Conservation (phyloP, 30 jellyfish, hydroid and myxozoan species). For the Aurelia aurita complex sp. Pacific region DNA sequence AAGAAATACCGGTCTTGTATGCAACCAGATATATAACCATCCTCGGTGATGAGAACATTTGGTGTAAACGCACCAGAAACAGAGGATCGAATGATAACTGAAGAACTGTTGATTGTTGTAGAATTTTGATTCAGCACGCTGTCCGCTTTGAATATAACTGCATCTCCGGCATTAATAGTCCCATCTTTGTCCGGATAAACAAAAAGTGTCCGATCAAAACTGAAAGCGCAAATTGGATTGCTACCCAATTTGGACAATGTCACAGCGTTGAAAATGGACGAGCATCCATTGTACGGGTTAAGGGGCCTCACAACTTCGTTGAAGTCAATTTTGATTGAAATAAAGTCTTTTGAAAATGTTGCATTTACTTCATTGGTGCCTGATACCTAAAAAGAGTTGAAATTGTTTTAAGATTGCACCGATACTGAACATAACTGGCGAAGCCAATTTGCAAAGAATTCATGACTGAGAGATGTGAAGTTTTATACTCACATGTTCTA, state of each 20-base stretch:
- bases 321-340: conserved; percentile 4
- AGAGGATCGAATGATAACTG: not conserved
- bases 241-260: conserved; percentile 29
- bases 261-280: conserved; percentile 9
- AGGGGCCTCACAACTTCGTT: conserved; percentile 24
- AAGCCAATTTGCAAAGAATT: no score
- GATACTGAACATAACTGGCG: no score
- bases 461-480: no score
- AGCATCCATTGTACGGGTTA: conserved; percentile 12
- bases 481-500: no score
- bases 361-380: conserved; percentile 38
- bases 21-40: conserved; percentile 29
- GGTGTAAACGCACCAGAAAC: conserved; percentile 9
- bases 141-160: conserved; percentile 4
- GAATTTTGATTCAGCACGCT: conserved; percentile 14
- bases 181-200: conserved; percentile 43
- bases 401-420: no score
- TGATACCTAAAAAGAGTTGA: conserved; percentile 6
- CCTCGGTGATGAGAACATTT: conserved; percentile 5
- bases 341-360: conserved; percentile 31
- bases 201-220: not conserved
- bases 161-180: conserved; percentile 18
- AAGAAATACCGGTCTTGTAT: conserved; percentile 11
- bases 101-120: not conserved
- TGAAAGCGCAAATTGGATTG: conserved; percentile 42